phyloP scores from a whole-genome alignment of 2,797 vertebrate species.

The Galaxias olidus region DNA sequence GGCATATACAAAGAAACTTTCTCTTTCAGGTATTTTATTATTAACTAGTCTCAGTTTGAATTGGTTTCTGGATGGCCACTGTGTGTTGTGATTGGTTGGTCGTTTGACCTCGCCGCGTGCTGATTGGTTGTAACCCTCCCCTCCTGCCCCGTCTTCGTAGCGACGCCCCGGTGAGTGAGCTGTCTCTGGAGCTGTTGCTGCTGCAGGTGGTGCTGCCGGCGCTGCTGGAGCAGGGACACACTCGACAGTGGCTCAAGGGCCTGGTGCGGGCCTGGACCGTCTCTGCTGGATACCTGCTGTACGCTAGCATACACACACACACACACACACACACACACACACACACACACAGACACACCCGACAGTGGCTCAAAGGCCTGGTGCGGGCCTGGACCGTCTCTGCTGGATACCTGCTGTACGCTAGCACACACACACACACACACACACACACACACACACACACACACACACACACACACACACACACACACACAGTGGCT shows the following conservation, averaged over 20 bases:
- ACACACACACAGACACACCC: constrained; percentile 76
- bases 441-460: too few relatives aligned
- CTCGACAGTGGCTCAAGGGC: constrained; percentile 96
- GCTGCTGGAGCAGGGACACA: constrained; percentile 93
- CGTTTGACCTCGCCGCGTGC: neutral
- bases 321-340: constrained; percentile 75
- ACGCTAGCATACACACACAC: constrained; percentile 62
- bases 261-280: constrained; percentile 97
- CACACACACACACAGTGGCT: too few relatives aligned
- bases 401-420: constrained; percentile 95
- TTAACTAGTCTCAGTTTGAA: too few relatives aligned
- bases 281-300: constrained; percentile 95
- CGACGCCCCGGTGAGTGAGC: constrained; percentile 88
- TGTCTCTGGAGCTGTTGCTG: constrained; percentile 86
- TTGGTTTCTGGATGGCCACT: too few relatives aligned
- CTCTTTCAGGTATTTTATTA: too few relatives aligned
- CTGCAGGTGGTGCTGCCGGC: constrained; percentile 94
- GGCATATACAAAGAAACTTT: too few relatives aligned
- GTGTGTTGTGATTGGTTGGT: neutral
- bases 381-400: too few relatives aligned
- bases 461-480: constrained; percentile 91
- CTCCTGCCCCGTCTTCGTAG: constrained; percentile 69
- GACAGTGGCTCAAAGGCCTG: constrained; percentile 81
- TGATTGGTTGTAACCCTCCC: constrained; percentile 24
- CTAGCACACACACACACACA: too few relatives aligned